Evolutionary conservation across 2,797 vertebrate species (phyloP), one percentile per base, ranked within the genome.

Genomic region (Thunnus albacares): DNA sequence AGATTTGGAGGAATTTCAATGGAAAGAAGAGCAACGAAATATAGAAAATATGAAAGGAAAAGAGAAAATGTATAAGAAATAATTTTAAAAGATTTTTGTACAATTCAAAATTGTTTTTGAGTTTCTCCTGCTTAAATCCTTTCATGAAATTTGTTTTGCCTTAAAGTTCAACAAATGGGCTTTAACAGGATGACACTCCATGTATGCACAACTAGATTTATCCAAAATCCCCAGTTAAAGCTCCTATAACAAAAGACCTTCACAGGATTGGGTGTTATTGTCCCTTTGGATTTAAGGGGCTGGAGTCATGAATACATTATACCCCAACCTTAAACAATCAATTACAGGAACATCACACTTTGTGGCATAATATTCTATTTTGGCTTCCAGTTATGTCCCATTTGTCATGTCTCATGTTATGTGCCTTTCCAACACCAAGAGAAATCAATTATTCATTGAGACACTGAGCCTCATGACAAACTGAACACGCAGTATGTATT

Each of bases 171-270:
- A 22, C 20, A 79, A 81, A 89, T 30, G 1, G 18, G 51, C 52
- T 84, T 90, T 71, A 45, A 81, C 43, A 79, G 17, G 30, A 49
- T 41, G 45, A 22, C 3, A 1, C 22, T 71, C 18, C 13, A 2
- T 71, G 62, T 30, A 84, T 59, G 38, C 60, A 75, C 0, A 0
- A 45, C 49, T 38, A 59, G 64, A 77, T 82, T 79, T 81, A 56
- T 62, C 53, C 63, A 38, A 77, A 89, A 85, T 77, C 56, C 81
- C 71, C 22, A 0, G 38, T 74, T 80, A 15, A 83, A 81, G 67
- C 65, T 53, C 3, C 41, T 24, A 41, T 74, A 71, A 74, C 63
- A 57, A 77, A 87, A 76, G 14, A 41, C 70, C 55, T 65, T 74
- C 30, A 56, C 49, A 30, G 68, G 64, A 75, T 30, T 17, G 12